Evolutionary conservation across 2,888 invertebrate genomes (phyloP).

Genomic region (Phyllotreta striolata): DNA sequence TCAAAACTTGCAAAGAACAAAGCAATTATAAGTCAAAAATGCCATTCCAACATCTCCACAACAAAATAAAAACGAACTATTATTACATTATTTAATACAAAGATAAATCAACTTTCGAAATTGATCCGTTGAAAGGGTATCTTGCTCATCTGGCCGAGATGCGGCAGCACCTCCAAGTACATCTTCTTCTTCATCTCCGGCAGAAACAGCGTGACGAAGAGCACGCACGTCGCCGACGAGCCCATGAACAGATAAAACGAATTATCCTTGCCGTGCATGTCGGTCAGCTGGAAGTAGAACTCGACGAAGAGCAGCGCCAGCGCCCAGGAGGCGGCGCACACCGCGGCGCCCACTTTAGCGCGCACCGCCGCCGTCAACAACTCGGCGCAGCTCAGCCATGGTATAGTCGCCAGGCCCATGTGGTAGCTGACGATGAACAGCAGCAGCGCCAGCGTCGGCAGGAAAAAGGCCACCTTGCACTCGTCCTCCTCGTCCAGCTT

Average conservation of each 20-base stretch:
- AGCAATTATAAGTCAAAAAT: too few species aligned
- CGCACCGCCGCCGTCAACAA: conserved; percentile 82
- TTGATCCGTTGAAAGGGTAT: too few species aligned
- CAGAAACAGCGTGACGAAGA: conserved; percentile 64
- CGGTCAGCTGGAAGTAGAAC: conserved; percentile 69
- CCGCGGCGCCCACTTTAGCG: conserved; percentile 78
- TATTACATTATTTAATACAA: too few species aligned
- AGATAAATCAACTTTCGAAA: too few species aligned
- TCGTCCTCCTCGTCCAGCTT: not conserved
- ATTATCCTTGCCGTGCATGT: conserved; percentile 66
- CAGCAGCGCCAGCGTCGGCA: conserved; percentile 80
- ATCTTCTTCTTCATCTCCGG: conserved; percentile 56
- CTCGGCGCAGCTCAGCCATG: conserved; percentile 87
- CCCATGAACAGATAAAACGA: conserved; percentile 81
- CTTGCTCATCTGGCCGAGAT: conserved; percentile 7
- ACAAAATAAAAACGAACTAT: too few species aligned
- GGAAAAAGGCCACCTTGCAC: conserved; percentile 62
- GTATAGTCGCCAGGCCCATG: conserved; percentile 85
- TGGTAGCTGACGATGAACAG: conserved; percentile 82
- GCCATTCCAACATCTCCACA: too few species aligned
- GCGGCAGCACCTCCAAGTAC: not conserved
- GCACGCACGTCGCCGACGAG: conserved; percentile 69
- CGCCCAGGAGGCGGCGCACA: conserved; percentile 84
- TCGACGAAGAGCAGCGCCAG: conserved; percentile 82
- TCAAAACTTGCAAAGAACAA: too few species aligned